Percentiles rank a stretch among this genome's conserved stretches.
These are phyloP conservation scores for Pogonognathellus flavescens DNA, from an alignment of 1,140 invertebrate species.

Conservation along the genomic window DNA sequence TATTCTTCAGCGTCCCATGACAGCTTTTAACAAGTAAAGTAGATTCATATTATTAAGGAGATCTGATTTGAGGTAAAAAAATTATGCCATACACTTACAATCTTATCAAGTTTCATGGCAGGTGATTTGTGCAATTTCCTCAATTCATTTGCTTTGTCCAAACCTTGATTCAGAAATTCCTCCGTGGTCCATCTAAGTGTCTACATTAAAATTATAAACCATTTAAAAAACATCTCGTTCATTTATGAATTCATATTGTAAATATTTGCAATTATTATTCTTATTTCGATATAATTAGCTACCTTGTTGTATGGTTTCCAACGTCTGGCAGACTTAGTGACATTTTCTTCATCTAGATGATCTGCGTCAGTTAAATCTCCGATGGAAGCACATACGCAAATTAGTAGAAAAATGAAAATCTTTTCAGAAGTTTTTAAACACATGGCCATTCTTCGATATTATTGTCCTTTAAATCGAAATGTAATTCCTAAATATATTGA, in stretches of 20 bases:
- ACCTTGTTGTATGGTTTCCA: not conserved
- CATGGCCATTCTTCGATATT: not conserved
- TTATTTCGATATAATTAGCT: not conserved
- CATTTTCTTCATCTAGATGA: not conserved
- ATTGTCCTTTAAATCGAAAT: not conserved
- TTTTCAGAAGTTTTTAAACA: not conserved
- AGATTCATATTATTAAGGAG: not conserved
- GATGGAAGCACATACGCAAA: not conserved
- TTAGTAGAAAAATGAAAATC: not conserved
- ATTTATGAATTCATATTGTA: not conserved
- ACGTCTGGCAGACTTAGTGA: not conserved
- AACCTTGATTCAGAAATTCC: not conserved
- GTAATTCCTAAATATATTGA: not conserved
- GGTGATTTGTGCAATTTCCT: slow-evolving; percentile 12
- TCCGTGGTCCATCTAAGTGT: not conserved
- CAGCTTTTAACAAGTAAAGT: not conserved
- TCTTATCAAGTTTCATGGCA: not conserved
- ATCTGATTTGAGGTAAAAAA: not conserved
- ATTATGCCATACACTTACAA: not conserved
- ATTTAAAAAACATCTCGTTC: no score
- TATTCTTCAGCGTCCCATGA: not conserved
- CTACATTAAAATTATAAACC: no score
- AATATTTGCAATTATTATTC: not conserved
- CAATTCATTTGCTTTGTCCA: slow-evolving; percentile 33
- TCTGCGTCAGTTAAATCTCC: not conserved